Percentiles rank a stretch among this genome's conserved stretches.
phyloP scores from a whole-genome alignment of 2,888 invertebrate genomes.

The Ecdyonurus torrentis region DNA sequence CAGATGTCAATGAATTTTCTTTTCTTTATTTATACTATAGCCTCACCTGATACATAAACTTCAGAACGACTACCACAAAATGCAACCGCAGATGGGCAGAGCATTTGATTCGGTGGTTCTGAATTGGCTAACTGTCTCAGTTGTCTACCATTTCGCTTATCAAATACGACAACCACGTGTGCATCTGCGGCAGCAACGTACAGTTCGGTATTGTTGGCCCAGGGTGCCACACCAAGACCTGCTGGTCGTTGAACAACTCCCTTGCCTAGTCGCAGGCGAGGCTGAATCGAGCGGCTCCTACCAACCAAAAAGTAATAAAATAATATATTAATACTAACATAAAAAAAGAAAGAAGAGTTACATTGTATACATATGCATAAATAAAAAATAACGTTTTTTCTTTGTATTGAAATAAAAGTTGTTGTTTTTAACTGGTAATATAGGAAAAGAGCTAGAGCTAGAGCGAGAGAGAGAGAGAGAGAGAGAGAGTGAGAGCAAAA shows the following conservation, averaged over 20 bases:
- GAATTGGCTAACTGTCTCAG: slow-evolving; percentile 30
- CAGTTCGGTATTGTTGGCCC: slow-evolving; percentile 39
- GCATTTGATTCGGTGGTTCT: slow-evolving; percentile 36
- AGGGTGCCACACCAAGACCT: slow-evolving; percentile 46
- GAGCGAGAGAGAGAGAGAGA: too few species aligned
- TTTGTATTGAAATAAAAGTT: too few species aligned
- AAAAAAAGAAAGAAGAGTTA: too few species aligned
- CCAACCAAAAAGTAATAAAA: too few species aligned
- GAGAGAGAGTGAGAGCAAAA: too few species aligned
- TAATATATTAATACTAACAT: too few species aligned
- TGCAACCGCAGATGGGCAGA: slow-evolving; percentile 42
- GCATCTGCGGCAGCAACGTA: slow-evolving; percentile 50
- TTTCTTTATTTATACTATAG: slow-evolving; percentile 1
- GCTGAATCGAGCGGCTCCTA: slow-evolving; percentile 34
- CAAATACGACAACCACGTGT: slow-evolving; percentile 33
- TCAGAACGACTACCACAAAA: slow-evolving; percentile 38
- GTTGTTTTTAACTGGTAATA: too few species aligned
- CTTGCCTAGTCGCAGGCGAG: slow-evolving; percentile 35
- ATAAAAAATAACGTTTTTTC: too few species aligned
- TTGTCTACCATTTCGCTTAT: slow-evolving; percentile 23
- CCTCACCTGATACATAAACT: slow-evolving; percentile 39
- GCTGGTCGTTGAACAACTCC: slow-evolving; percentile 40
- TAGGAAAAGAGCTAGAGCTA: too few species aligned
- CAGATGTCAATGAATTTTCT: background rate
- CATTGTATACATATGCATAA: too few species aligned